Evolutionary conservation across 2,113 vertebrate genomes (phyloP), one percentile per base, ranked within the genome.

Genomic region (Cryptotis parvus): DNA sequence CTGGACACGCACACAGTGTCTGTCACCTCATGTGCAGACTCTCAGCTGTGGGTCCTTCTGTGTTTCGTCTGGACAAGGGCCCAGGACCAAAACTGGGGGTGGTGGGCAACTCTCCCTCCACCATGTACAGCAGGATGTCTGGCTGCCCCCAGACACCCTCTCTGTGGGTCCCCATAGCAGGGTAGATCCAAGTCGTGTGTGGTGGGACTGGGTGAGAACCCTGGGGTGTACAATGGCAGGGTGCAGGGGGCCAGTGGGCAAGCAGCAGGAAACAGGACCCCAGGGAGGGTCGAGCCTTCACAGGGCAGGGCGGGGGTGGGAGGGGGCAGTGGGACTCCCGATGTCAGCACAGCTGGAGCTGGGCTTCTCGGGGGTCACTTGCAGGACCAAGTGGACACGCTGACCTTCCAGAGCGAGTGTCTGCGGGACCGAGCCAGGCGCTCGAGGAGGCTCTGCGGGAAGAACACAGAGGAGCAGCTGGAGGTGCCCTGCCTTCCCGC

Each of bases 321-420:
- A n/a, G 35, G 11, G 41, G 27, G 22, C 69, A 10, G 15, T 9
- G 20, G 12, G 63, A 2, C 63, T 31, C 26, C 22, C 10, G 26
- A 8, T 29, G 4, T 6, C 10, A 29, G 63, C 27, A 29, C 5
- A 58, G 63, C 26, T 31, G 27, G 0, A 39, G 85, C 78, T 11
- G 63, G 45, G 29, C 37, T 29, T 27, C 24, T 8, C 90, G 0
- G 89, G 89, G 35, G 1, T 95, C 74, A 3, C 70, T 66, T 92
- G 4, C 95, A 99, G 99, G 99, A 99, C 97, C 99, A 99, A 97
- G 99, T 99, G 96, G 99, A 99, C 98, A 99, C 98, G 0, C 98
- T 99, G 95, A 99, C 99, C 31, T 99, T 99, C 97, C 99, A 99
- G 97, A 99, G 99, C 87, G 98, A 98, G 14, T 98, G 98, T 95